phyloP scores from a whole-genome alignment of 2,113 vertebrate species.

The Isurus oxyrinchus region DNA sequence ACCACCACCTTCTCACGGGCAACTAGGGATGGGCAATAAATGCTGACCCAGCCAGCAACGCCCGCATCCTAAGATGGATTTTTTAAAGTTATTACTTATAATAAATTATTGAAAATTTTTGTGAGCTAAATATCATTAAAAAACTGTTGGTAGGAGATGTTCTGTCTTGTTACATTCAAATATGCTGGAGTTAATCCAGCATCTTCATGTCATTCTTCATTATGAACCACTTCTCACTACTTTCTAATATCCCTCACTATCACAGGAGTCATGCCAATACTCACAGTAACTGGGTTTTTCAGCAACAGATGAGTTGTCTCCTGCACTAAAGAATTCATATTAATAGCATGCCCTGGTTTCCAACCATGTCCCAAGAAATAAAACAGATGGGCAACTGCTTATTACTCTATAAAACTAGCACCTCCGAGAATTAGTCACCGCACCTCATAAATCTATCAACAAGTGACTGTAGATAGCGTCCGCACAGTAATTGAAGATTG shows the following conservation, averaged over 20 bases:
- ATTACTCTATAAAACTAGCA: conserved; percentile 3
- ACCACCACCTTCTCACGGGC: not conserved
- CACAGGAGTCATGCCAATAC: not conserved
- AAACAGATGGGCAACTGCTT: conserved; percentile 6
- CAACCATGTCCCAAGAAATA: not conserved
- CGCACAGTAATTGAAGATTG: not conserved
- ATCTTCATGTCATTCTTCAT: not conserved
- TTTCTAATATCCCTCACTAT: not conserved
- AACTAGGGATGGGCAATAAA: not conserved
- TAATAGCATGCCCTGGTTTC: not conserved
- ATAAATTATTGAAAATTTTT: not conserved
- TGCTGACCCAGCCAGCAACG: not conserved
- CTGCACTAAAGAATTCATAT: not conserved
- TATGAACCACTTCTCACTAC: not conserved
- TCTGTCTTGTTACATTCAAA: not conserved
- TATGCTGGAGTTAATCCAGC: too few relatives aligned
- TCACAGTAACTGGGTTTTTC: not conserved
- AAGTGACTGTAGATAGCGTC: not conserved
- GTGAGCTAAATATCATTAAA: not conserved
- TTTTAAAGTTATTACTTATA: not conserved
- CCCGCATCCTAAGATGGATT: not conserved
- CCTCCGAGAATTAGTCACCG: not conserved
- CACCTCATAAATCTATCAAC: conserved; percentile 21
- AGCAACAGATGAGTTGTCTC: not conserved
- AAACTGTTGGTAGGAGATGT: not conserved